Evolutionary conservation across 2,113 vertebrate genomes (phyloP), one percentile per base, ranked within the genome.

Genomic region (Beaufortia kweichowensis): DNA sequence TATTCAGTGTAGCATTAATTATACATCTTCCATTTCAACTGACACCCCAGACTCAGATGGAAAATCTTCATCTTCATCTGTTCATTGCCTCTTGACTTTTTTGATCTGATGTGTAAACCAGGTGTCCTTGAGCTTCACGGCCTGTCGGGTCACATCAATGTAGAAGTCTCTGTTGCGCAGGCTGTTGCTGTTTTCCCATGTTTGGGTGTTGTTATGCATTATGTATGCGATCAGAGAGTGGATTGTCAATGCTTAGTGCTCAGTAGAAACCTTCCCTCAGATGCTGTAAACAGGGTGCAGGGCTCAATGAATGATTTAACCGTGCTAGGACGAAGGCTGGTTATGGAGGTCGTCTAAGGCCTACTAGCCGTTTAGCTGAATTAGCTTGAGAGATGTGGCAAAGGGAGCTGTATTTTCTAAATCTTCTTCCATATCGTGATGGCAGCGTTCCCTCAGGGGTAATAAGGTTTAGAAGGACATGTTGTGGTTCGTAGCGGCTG

Each of bases 391-490:
- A 35, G 6, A 46, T 66, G 26, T 24, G 63, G 48, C 10, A 14
- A 14, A 24, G 53, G 15, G 53, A 33, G 23, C 6, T 0, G 4
- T 24, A 4, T 59, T 41, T 59, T 71, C 33, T 53, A 24, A 12
- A 11, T 50, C 26, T n/a, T 33, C 35, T 68, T n/a, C 17, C 23
- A 35, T 48, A 56, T 60, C 55, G 48, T 10, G 14, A 70, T 62
- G 59, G n/a, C 55, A 68, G 46, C 55, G 55, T 68, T 24, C 26
- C 75, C 75, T 53, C 61, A n/a, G 62, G 55, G 57, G 23, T 78
- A 29, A 55, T 72, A 80, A 79, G 79, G 81, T 86, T 86, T 78
- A 80, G 75, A 85, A 83, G 84, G 85, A 78, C 82, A 83, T 69
- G 82, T 79, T 14, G 72, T 75, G 59, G 75, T 75, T 61, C 15